These are phyloP conservation scores for Heptranchias perlo DNA, from an alignment of 2,113 vertebrate species.

Conservation along the genomic window DNA sequence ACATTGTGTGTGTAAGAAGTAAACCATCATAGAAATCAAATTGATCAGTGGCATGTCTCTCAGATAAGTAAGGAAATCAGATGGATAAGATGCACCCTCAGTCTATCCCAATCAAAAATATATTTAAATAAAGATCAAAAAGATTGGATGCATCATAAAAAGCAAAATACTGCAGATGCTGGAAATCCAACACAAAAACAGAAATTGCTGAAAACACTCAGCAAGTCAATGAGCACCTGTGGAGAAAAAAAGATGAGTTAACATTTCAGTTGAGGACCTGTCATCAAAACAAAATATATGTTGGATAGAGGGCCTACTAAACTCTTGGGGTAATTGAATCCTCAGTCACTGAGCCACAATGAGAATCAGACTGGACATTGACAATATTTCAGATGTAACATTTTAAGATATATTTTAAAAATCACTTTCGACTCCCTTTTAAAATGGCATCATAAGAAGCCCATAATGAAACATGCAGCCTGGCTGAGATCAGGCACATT, in stretches of 20 bases:
- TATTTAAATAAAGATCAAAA: background rate
- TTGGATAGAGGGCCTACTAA: background rate
- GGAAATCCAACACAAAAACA: background rate
- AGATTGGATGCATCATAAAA: background rate
- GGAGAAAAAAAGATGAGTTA: background rate
- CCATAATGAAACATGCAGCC: background rate
- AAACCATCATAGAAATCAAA: background rate
- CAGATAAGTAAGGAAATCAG: background rate
- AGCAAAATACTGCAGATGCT: background rate
- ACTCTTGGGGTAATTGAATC: background rate
- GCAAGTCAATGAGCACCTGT: background rate
- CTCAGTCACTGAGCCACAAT: background rate
- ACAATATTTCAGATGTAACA: background rate
- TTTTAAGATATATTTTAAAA: conserved; percentile 9
- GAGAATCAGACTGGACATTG: background rate
- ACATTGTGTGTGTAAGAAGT: background rate
- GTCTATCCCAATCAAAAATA: background rate
- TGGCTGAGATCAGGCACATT: background rate
- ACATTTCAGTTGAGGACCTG: background rate
- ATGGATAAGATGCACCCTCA: background rate
- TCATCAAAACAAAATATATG: too few relatives aligned
- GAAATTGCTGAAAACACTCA: background rate
- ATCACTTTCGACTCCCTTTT: background rate
- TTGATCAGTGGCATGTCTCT: background rate
- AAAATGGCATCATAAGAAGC: background rate